Evolutionary conservation across 2,797 vertebrate genomes (phyloP), one percentile per base, ranked within the genome.

Genomic region (Cryptoblepharus egeriae): DNA sequence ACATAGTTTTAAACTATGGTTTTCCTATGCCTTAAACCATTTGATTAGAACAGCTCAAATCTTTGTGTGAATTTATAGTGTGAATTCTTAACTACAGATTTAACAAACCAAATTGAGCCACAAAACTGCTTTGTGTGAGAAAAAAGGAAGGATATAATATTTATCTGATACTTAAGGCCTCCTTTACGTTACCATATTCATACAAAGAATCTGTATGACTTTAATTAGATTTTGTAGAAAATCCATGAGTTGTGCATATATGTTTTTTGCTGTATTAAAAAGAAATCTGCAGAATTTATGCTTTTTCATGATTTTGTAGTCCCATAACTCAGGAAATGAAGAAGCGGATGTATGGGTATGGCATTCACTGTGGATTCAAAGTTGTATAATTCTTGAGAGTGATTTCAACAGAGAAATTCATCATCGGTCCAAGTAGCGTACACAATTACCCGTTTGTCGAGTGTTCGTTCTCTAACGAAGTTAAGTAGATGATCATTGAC

Each of bases 401-500:
- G 24, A 49, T 28, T 10, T n/a, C 79, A 79, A 68, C 6, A 74
- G 65, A 79, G 22, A 10, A n/a, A 28, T 80, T 1, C 72, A 86
- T 0, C 0, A n/a, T 65, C 7, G 69, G 22, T 1, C 61, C 35
- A 42, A 58, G 5, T 70, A n/a, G 63, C 52, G 13, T 60, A 68
- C 75, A 77, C 28, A 71, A 9, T 65, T 68, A 99, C 98, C 96
- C 98, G 94, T 89, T 99, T 99, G 91, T 99, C 98, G 92, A 99
- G 94, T 5, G 98, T 99, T 92, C 98, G 96, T 89, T 99, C 98
- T 93, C 97, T 97, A 67, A 99, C 98, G 87, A 99, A 99, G 94
- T 98, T 98, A 87, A 99, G 97, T 87, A 99, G 93, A 1, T 97
- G 97, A 92, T 99, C 98, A 73, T 99, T 99, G 90, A 99, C 98